phyloP scores from a whole-genome alignment of 30 jellyfish, hydroid and myxozoan species.

The Hydractinia symbiolongicarpus region DNA sequence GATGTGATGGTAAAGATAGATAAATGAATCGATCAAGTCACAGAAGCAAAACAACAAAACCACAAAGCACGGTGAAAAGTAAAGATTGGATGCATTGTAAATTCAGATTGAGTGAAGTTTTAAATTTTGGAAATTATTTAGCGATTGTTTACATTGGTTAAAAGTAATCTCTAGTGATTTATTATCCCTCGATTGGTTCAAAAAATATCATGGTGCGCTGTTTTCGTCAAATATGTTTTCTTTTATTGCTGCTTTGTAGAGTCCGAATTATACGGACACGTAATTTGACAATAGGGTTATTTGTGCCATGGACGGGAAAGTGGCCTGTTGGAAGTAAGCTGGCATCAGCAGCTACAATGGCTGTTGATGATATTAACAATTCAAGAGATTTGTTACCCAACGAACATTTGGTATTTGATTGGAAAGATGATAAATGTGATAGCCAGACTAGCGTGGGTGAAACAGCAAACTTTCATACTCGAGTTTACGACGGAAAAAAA shows the following conservation, averaged over 20 bases:
- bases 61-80: too few species aligned
- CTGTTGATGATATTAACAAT: slow-evolving; percentile 36
- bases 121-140: too few species aligned
- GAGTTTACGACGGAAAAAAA: slow-evolving; percentile 14
- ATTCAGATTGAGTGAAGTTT: too few species aligned
- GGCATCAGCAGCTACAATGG: slow-evolving; percentile 38
- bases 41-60: too few species aligned
- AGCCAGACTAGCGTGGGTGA: slow-evolving; percentile 24
- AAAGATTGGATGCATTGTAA: too few species aligned
- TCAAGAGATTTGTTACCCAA: slow-evolving; percentile 12
- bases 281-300: slow-evolving; percentile 69
- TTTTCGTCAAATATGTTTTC: not conserved
- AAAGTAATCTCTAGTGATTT: too few species aligned
- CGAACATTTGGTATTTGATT: not conserved
- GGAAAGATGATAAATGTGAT: slow-evolving; percentile 29
- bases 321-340: slow-evolving; percentile 83
- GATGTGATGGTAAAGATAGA: too few species aligned
- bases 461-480: not conserved
- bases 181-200: too few species aligned
- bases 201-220: too few species aligned
- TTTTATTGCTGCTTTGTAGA: not conserved
- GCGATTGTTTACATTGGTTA: too few species aligned
- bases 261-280: not conserved
- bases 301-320: slow-evolving; percentile 92
- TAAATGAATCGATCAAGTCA: too few species aligned